Conservation (phyloP, 1,140 invertebrate species). For the Macrostomum lignano region DNA sequence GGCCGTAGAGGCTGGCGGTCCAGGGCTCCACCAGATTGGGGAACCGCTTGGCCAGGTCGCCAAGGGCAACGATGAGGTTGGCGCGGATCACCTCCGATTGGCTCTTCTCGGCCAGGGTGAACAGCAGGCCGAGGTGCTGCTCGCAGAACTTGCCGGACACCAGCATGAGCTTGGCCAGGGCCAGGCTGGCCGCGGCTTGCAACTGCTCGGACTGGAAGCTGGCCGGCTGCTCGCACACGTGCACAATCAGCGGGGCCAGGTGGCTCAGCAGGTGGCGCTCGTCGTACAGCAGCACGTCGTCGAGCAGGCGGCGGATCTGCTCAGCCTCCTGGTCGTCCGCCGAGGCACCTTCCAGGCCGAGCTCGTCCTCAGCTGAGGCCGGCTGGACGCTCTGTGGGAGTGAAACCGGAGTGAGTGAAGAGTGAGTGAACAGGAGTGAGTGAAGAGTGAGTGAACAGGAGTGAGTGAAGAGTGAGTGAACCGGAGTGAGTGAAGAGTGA, state of each 20-base stretch:
- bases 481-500: too few species aligned
- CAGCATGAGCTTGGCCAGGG: conserved; percentile 55
- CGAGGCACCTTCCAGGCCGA: conserved; percentile 43
- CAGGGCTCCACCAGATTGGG: conserved; percentile 72
- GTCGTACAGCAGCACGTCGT: conserved; percentile 45
- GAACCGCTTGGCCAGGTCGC: conserved; percentile 55
- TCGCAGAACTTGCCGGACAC: conserved; percentile 26
- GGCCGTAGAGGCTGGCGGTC: conserved; percentile 53
- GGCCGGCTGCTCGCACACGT: conserved; percentile 17
- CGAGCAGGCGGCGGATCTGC: conserved; percentile 44
- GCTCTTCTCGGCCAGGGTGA: conserved; percentile 54
- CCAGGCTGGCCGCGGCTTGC: conserved; percentile 40
- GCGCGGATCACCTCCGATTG: conserved; percentile 40
- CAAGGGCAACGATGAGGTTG: conserved; percentile 54
- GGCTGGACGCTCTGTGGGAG: too few species aligned
- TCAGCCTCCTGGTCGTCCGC: conserved; percentile 59
- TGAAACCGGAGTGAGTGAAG: too few species aligned
- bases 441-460: too few species aligned
- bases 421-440: too few species aligned
- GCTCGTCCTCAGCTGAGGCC: conserved; percentile 37
- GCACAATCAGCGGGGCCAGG: conserved; percentile 21
- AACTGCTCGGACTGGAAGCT: conserved; percentile 33
- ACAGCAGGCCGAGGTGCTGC: conserved; percentile 40
- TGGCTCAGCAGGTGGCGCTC: conserved; percentile 27
- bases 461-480: too few species aligned